A percentile compares a stretch with the other conserved stretches of the same genome.
phyloP scores from a whole-genome alignment of 2,888 invertebrate genomes.

The Acanthoscelides obtectus region DNA sequence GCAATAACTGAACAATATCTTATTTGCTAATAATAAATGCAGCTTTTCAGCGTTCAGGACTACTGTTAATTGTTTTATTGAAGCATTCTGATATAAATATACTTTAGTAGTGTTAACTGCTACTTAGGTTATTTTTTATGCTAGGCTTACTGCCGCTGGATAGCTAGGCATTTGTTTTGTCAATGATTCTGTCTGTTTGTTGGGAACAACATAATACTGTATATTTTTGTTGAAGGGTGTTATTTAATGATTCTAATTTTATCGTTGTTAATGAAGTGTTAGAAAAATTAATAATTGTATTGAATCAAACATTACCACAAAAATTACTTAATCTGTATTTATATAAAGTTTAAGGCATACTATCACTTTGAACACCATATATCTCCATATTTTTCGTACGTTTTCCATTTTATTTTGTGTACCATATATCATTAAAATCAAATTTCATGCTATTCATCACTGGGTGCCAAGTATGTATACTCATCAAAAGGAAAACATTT shows the following conservation, averaged over 20 bases:
- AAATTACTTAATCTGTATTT: slow-evolving; percentile 21
- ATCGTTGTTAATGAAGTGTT: slow-evolving; percentile 22
- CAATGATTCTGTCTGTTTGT: slow-evolving; percentile 9
- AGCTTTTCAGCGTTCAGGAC: too few relatives aligned
- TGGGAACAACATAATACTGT: background rate
- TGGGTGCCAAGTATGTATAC: background rate
- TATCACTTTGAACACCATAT: slow-evolving; percentile 25
- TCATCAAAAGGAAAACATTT: too few relatives aligned
- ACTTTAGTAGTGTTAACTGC: too few relatives aligned
- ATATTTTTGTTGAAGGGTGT: slow-evolving; percentile 5
- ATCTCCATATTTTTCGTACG: slow-evolving; percentile 11
- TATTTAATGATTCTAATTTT: slow-evolving; percentile 24
- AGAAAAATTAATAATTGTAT: slow-evolving; percentile 14
- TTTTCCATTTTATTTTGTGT: slow-evolving; percentile 18
- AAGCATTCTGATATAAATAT: too few relatives aligned
- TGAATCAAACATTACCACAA: slow-evolving; percentile 18
- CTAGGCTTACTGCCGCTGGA: background rate
- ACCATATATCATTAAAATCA: slow-evolving; percentile 28
- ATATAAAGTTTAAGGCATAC: slow-evolving; percentile 12
- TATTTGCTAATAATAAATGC: too few relatives aligned
- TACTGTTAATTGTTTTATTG: too few relatives aligned
- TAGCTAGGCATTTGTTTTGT: slow-evolving; percentile 2
- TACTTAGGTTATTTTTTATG: too few relatives aligned
- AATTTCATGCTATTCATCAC: slow-evolving; percentile 29
- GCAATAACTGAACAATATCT: too few relatives aligned